Evolutionary conservation across 2,797 vertebrate genomes (phyloP), one percentile per base, ranked within the genome.

Genomic region (Mormyrus hasselquistii): DNA sequence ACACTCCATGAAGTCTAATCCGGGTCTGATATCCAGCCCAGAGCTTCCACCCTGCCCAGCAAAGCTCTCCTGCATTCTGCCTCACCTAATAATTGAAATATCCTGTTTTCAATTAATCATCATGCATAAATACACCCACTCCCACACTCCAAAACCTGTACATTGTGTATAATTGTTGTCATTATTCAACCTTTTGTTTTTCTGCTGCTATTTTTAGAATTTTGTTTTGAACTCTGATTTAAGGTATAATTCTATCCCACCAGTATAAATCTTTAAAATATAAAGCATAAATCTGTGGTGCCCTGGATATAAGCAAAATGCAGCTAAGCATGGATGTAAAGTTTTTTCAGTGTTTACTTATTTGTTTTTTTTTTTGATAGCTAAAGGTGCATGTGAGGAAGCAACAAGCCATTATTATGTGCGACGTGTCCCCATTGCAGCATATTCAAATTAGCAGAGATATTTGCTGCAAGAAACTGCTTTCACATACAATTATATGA

Each of bases 401-500:
- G 34, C 69, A 76, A 76, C 69, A 76, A 76, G 69, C 69, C 69
- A 76, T 76, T 76, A 76, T 76, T 76, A 76, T 76, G 69, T 76
- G 69, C 34, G 14, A 38, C 69, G 12, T 19, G 34, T 76, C 34
- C 69, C 29, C 69, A 76, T 41, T 76, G 69, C 69, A 76, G 14
- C 69, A 76, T 76, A 76, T 76, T 76, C 34, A 76, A 76, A 76
- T 76, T 76, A 76, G 69, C 69, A 76, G 34, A 76, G 69, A 76
- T 76, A 41, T 76, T 76, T 76, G 69, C 69, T 76, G 34, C 69
- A 76, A 76, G 69, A 76, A 76, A 76, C 69, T 76, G 69, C 69
- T 76, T 76, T 76, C 69, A 76, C 34, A 76, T 76, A 76, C 69
- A 76, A 76, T 76, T 76, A 76, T 76, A 76, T 41, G 69, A 76